phyloP scores from a whole-genome alignment of 2,888 invertebrate genomes.

The Nymphalis c-album region DNA sequence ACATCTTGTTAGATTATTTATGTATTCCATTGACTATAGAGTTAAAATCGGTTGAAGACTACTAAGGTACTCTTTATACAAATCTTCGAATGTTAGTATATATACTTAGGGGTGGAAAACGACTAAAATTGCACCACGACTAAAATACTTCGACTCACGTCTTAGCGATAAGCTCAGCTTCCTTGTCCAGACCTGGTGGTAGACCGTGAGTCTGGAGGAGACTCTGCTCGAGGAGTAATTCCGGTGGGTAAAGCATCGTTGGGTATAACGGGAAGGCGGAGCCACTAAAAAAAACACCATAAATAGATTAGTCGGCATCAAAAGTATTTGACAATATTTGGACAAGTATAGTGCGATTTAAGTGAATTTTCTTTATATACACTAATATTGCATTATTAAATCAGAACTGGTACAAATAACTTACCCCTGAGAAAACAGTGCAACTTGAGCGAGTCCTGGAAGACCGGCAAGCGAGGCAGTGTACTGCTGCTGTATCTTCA shows the following conservation, averaged over 20 bases:
- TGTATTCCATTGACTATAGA: not conserved
- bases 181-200: conserved; percentile 74
- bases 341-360: not conserved
- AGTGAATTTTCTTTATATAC: not conserved
- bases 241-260: conserved; percentile 78
- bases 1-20: not conserved
- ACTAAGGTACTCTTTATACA: no score
- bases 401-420: conserved; percentile 18
- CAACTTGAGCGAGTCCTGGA: conserved; percentile 73
- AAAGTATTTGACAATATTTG: no score
- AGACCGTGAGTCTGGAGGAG: conserved; percentile 80
- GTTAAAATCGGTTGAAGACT: not conserved
- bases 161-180: conserved; percentile 76
- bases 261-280: conserved; percentile 77
- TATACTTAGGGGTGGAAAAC: not conserved
- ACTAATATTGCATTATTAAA: not conserved
- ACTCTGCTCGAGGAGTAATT: conserved; percentile 72
- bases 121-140: not conserved
- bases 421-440: conserved; percentile 75
- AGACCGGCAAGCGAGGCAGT: conserved; percentile 72
- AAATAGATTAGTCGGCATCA: no score
- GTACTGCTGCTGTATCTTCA: conserved; percentile 77
- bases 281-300: conserved; percentile 53
- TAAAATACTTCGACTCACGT: conserved; percentile 55
- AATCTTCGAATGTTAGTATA: not conserved